These are phyloP conservation scores for Actenoides hombroni DNA, from an alignment of 2,113 vertebrate genomes.

Conservation along the genomic window DNA sequence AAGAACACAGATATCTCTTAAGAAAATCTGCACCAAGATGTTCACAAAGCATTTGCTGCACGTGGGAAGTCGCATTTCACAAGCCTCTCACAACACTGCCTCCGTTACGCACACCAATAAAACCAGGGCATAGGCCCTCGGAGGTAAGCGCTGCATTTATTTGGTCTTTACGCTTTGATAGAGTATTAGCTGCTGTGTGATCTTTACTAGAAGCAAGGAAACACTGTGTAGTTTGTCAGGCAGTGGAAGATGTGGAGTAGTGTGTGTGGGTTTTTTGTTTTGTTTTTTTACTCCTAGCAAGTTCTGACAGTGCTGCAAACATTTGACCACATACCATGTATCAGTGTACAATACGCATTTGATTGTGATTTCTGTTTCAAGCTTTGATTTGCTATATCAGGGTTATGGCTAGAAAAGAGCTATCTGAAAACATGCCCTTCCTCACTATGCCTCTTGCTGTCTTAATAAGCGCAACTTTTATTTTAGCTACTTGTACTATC, in stretches of 20 bases:
- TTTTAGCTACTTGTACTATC: neutral
- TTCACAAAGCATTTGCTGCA: neutral
- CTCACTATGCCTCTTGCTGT: neutral
- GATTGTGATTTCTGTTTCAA: neutral
- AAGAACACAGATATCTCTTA: conserved; percentile 9
- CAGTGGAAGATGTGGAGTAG: neutral
- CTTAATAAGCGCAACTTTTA: neutral
- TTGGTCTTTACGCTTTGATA: neutral
- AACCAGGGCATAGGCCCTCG: neutral
- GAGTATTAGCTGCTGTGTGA: neutral
- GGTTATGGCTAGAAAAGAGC: neutral
- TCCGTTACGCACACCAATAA: neutral
- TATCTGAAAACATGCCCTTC: neutral
- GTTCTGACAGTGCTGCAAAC: neutral
- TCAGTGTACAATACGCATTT: neutral
- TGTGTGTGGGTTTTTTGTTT: neutral
- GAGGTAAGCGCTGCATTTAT: neutral
- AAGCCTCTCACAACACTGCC: neutral
- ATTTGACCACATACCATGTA: neutral
- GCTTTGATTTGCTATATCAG: neutral
- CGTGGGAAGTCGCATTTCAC: neutral
- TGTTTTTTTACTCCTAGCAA: neutral
- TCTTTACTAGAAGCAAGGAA: neutral
- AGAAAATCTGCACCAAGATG: neutral
- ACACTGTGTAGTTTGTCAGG: neutral